Base-by-base conservation (phyloP, 2,113 vertebrate species). In the Ictidomys tridecemlineatus region DNA sequence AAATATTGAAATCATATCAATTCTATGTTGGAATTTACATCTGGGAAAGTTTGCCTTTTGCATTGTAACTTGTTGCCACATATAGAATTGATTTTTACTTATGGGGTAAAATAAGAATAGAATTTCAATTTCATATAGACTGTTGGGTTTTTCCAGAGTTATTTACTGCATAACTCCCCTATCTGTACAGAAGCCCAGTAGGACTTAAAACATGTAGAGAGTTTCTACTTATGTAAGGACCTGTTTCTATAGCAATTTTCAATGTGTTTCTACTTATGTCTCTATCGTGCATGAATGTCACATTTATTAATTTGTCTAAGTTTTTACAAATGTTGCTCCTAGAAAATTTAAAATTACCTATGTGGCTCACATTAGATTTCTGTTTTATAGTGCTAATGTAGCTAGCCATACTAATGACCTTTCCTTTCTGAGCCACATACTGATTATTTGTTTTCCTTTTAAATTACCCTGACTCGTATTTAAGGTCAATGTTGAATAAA, bases 141-240 rank as follows among this genome's bases (percentile, higher is more conserved):
- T 2, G 32, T 7, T n/a, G 1, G 13, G 9, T 51, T n/a, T 72
- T 70, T 58, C 39, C 34, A 39, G 6, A 4, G 53, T 73, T 45
- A n/a, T 20, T 20, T 32, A 20, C 0, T 73, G 13, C 16, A 0
- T 48, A 18, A 10, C n/a, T 24, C 8, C 8, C 18, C 28, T 28
- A 12, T 48, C 45, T 22, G 45, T 14, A 12, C 8, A 14, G 26
- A 74, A 18, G 11, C 39, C 1, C 18, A 8, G 1, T 0, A n/a
- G 18, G 32, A 2, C 2, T 24, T 42, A 28, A 34, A 24, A 61
- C 12, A 58, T 8, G 8, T 13, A 28, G 5, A 73, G 26, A 39
- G 8, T 48, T 45, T 58, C 42, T 28, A 39, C 26, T 1, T 18
- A 32, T 16, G 5, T 1, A 2, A 3, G 28, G 14, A 30, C 37